Conservation (phyloP, 37 sponge, comb jelly and placozoan genomes). For the Spongilla lacustris region DNA sequence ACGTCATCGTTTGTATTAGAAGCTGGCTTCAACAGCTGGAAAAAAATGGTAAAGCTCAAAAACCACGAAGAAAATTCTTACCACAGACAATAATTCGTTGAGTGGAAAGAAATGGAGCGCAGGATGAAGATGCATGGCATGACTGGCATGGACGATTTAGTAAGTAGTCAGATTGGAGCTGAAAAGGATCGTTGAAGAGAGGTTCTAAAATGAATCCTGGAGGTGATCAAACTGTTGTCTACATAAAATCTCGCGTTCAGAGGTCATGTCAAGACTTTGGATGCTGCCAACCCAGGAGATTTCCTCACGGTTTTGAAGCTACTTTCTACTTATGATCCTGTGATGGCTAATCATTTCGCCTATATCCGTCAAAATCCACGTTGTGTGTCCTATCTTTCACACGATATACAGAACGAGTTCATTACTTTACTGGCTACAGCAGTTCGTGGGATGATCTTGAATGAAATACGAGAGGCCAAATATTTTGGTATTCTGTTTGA, state of each 20-base stretch:
- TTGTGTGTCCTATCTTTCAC: not conserved
- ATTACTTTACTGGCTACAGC: slow-evolving; percentile 1
- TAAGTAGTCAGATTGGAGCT: not conserved
- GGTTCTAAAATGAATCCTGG: not conserved
- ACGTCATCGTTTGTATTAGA: not conserved
- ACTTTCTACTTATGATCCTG: not conserved
- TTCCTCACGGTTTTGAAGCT: not conserved
- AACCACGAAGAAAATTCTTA: slow-evolving; percentile 1
- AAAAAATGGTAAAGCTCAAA: not conserved
- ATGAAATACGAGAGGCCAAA: not conserved
- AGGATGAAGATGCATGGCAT: not conserved
- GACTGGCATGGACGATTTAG: not conserved
- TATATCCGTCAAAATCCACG: not conserved
- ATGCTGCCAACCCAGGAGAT: not conserved
- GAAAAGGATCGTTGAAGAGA: not conserved
- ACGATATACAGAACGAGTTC: not conserved
- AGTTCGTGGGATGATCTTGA: not conserved
- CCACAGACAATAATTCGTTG: not conserved
- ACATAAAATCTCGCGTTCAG: not conserved
- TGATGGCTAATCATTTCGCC: not conserved
- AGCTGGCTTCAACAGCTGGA: not conserved
- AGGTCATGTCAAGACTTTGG: not conserved
- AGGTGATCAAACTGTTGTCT: not conserved
- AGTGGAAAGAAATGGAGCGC: not conserved
- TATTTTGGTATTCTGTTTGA: slow-evolving; percentile 1